Percentiles rank a stretch among this genome's conserved stretches.
These are phyloP conservation scores for Corythaeola cristata DNA, from an alignment of 2,113 vertebrate genomes.

Conservation along the genomic window DNA sequence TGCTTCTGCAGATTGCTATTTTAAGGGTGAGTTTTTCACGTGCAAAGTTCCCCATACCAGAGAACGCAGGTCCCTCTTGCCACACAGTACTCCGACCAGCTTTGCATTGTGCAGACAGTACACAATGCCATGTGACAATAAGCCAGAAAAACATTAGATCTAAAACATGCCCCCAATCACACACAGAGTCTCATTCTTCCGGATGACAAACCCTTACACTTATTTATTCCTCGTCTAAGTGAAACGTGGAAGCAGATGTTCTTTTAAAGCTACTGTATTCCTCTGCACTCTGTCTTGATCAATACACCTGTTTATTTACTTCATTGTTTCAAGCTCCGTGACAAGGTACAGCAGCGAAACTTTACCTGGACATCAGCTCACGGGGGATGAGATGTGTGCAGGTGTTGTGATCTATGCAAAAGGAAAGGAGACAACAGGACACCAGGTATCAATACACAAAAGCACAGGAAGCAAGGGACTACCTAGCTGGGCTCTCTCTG, in stretches of 20 bases:
- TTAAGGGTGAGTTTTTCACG: background rate
- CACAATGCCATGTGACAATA: background rate
- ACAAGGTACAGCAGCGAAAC: background rate
- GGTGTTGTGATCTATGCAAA: background rate
- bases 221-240: background rate
- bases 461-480: background rate
- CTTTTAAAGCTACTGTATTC: background rate
- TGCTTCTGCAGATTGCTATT: background rate
- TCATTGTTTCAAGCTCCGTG: background rate
- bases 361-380: constrained; percentile 19
- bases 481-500: background rate
- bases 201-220: background rate
- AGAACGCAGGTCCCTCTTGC: background rate
- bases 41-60: background rate
- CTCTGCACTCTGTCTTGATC: background rate
- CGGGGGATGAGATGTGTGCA: background rate
- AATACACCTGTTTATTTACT: background rate
- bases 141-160: background rate
- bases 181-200: background rate
- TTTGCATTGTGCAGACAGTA: background rate
- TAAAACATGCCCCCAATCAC: background rate
- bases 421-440: constrained; percentile 40
- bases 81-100: rapidly evolving
- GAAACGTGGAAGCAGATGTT: background rate
- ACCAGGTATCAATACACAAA: background rate